Evolutionary conservation across 1,140 invertebrate genomes (phyloP), one percentile per base, ranked within the genome.

Genomic region (Diachasmimorpha longicaudata): DNA sequence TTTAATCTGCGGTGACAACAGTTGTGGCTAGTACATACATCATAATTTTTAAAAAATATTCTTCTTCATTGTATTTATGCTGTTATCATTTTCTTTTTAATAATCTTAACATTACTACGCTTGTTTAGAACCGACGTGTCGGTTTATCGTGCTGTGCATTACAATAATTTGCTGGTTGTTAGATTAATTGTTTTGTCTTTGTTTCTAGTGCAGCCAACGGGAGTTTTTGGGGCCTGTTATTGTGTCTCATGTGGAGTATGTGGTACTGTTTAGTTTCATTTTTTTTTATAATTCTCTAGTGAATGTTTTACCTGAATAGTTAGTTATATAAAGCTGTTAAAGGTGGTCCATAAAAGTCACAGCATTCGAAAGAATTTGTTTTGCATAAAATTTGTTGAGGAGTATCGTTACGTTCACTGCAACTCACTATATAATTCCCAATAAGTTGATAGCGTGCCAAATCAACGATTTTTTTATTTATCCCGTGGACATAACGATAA

Each of bases 341-440:
- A 71, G 84, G 80, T 85, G 83, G 83, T 85, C 82, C 84, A 82
- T 84, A 77, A 83, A 76, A 74, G 79, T 84, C 82, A 81, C 83
- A 85, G 80, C 80, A 76, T 80, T 80, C 77, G 80, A 80, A 79
- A 79, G 36, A 16, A 11, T 68, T 21, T 70, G 37, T 76, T 19
- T 67, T 76, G 6, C 11, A 71, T 19, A 36, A 67, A 71, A 66
- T 46, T 36, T 48, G 25, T 42, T 68, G 70, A 76, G 63, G 25
- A 74, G 10, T 67, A 74, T 74, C 72, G 42, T 68, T 63, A 66
- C 37, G 66, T 31, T 63, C 66, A 66, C 55, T 75, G 11, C 10
- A 63, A 14, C 48, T 42, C 2, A 39, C 4, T 10, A 42, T 42
- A 42, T n/a, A 42, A 11, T 10, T 42, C 9, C 1, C 1, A 42